Conservation (phyloP, 2,797 vertebrate genomes). For the Siniperca obscura region DNA sequence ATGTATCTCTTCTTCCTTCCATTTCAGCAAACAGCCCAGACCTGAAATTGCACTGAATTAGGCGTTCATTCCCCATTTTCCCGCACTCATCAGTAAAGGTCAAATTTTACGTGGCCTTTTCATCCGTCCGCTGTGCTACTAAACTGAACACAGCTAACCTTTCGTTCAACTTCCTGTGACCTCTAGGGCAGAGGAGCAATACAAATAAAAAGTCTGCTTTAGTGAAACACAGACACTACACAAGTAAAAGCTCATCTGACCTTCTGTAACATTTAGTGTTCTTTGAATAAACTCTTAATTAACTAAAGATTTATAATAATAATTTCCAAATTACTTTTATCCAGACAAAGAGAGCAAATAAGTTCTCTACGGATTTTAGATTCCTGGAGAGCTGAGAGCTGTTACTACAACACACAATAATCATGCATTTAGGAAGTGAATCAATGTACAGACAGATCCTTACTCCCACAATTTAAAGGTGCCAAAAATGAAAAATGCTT, state of each 20-base stretch:
- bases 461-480: conserved; percentile 35
- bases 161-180: conserved; percentile 72
- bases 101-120: conserved; percentile 72
- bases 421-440: conserved; percentile 32
- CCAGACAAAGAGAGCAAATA: background rate
- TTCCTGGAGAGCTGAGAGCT: conserved; percentile 6
- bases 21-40: conserved; percentile 23
- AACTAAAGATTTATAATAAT: background rate
- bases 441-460: conserved; percentile 32
- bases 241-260: conserved; percentile 3
- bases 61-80: conserved; percentile 14
- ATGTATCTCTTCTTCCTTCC: background rate
- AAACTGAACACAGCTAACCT: conserved; percentile 70
- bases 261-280: conserved; percentile 31
- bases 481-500: conserved; percentile 48
- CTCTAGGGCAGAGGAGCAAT: conserved; percentile 49
- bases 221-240: conserved; percentile 17
- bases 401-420: conserved; percentile 15
- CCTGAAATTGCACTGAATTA: conserved; percentile 36
- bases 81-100: conserved; percentile 67
- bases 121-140: conserved; percentile 57
- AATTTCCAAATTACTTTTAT: conserved; percentile 7
- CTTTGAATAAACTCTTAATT: conserved; percentile 27
- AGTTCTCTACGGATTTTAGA: background rate
- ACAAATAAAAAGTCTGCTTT: conserved; percentile 26